Evolutionary conservation across 2,888 invertebrate species (phyloP), one percentile per base, ranked within the genome.

Genomic region (Podabrus alpinus): DNA sequence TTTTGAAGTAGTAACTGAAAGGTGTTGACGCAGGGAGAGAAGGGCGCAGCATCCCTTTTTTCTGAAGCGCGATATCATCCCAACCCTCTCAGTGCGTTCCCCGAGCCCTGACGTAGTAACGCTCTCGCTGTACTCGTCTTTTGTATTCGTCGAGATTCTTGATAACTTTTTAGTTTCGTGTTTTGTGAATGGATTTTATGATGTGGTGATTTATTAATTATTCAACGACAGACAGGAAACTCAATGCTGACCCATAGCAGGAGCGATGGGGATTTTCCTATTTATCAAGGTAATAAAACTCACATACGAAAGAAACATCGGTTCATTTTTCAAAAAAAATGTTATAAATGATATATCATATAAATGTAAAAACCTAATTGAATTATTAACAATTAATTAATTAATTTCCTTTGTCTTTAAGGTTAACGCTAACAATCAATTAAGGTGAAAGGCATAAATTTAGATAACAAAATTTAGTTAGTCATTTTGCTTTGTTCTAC

Each of bases 201-300:
- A 75, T 71, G 66, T 75, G 73, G 73, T 72, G 73, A 66, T 66
- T 19, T 66, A 69, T 17, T 67, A 68, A 68, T 72, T 69, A 69
- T 45, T 45, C 45, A 45, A n/a, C 45, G 45, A 2, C 45, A 45
- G 45, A 45, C 45, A 45, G 45, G 45, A 79, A 80, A 82, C 82
- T 82, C 82, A 86, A 94, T 94, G 92, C 90, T 94, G 86, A 94
- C 94, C 81, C 94, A 94, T 89, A 94, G 94, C 87, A 93, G 94
- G 88, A 94, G 94, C 87, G 94, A 94, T 86, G 94, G 94, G 85
- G 94, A 94, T 88, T 94, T 94, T 88, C 94, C 94, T 84, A 92
- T 94, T 88, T 94, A 94, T 88, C 91, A 92, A 93, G 94, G 94
- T 94, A 90, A 73, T 45, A 45, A 45, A 45, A 7, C 13, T 45